Base-by-base conservation (phyloP, 2,888 invertebrate species). In the Synergus gifuensis region DNA sequence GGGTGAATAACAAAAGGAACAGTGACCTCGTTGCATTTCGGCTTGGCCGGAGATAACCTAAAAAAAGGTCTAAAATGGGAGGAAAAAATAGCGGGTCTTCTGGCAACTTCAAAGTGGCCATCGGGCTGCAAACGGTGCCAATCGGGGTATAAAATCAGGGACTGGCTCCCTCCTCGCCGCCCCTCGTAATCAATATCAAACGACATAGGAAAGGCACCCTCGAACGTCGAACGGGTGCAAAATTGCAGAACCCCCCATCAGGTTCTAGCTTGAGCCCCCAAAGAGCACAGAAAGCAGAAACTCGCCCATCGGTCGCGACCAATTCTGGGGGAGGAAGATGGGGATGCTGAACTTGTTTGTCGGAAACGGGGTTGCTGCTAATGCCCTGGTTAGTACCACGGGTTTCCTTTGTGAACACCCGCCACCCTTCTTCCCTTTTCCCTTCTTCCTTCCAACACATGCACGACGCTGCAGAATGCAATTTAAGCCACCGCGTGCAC, bases 351-450 rank as follows among this genome's bases (percentile, higher is more conserved):
- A 88, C 87, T 90, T 89, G 89, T 89, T 90, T 88, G 89, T 90
- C 88, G 88, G 88, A 88, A 89, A 87, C 86, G 79, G 58, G 87
- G 86, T 89, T 87, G 87, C 87, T 87, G 88, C 88, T 91, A 90
- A 91, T 91, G 91, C 89, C 90, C 90, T 88, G 91, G 90, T 91
- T 91, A 90, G 90, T 90, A 89, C 89, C 87, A 82, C 80, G 83
- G 81, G 84, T 83, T 84, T 84, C 85, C 85, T 85, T 85, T 85
- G 85, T 85, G 78, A 79, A 82, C 81, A 67, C 76, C 79, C 78
- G 84, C 78, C 81, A 82, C 83, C 82, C 84, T 84, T 83, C 82
- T 80, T 80, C 82, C 83, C 54, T 54, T 58, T 58, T 58, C 83
- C 82, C 84, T 84, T 83, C 82, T 79, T 82, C 82, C 82, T 81